A percentile compares a stretch with the other conserved stretches of the same genome.
Evolutionary conservation across 2,888 invertebrate species (phyloP).

Genomic region (Drosophila ochracea): DNA sequence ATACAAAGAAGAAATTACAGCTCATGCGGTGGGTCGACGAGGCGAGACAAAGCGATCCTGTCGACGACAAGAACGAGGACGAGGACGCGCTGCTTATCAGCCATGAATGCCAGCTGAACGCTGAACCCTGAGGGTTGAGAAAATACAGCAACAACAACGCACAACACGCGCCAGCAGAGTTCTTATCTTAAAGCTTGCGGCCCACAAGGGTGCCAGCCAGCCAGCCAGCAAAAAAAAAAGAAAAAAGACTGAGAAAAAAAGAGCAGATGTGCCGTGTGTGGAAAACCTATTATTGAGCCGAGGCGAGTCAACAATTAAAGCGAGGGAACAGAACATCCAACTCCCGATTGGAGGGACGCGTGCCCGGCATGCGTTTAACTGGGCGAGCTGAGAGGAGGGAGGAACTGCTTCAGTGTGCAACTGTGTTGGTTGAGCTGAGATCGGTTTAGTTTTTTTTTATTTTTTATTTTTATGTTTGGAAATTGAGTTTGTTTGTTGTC

Average conservation of each 20-base stretch:
- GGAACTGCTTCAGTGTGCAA: background rate
- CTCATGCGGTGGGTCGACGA: constrained; percentile 57
- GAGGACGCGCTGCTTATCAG: constrained; percentile 63
- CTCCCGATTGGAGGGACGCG: constrained; percentile 47
- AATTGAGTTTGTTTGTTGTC: constrained; percentile 28
- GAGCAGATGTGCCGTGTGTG: constrained; percentile 72
- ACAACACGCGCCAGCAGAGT: constrained; percentile 34
- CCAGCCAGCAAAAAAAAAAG: background rate
- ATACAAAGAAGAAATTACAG: constrained; percentile 61
- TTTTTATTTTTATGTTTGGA: constrained; percentile 11
- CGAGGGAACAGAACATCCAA: constrained; percentile 16
- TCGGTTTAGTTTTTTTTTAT: constrained; percentile 28
- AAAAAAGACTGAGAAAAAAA: constrained; percentile 44
- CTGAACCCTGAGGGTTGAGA: constrained; percentile 58
- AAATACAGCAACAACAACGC: constrained; percentile 2
- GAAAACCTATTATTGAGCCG: constrained; percentile 37
- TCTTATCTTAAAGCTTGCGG: constrained; percentile 76
- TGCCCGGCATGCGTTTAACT: constrained; percentile 66
- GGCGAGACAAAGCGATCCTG: constrained; percentile 72
- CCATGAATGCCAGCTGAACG: constrained; percentile 55
- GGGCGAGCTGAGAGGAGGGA: background rate
- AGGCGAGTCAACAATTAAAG: constrained; percentile 57
- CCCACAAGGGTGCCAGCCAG: constrained; percentile 47
- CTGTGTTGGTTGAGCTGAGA: background rate
- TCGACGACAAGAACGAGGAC: constrained; percentile 35